phyloP scores from a whole-genome alignment of 1,140 invertebrate species.

The Platorchestia sp. region DNA sequence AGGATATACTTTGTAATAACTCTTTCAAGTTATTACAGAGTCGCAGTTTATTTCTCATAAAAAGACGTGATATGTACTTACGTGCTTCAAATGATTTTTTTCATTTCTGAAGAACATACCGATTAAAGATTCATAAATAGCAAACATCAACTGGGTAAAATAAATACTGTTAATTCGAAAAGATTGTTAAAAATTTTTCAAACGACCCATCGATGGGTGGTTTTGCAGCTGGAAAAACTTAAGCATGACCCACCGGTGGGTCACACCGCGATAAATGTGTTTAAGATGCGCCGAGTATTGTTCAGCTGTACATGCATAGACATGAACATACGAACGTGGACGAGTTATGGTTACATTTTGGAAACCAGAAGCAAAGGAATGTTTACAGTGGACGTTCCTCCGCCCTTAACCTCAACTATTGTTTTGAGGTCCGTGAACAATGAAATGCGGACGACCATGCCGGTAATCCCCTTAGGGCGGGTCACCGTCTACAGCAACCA shows the following conservation, averaged over 20 bases:
- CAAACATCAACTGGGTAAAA: not conserved
- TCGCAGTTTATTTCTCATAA: no score
- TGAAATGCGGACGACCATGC: not conserved
- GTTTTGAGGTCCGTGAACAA: conserved; percentile 21
- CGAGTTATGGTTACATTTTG: not conserved
- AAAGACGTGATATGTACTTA: not conserved
- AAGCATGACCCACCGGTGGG: no score
- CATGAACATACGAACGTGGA: not conserved
- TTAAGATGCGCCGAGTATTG: not conserved
- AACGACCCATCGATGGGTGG: not conserved
- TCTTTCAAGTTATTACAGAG: no score
- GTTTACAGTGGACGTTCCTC: conserved; percentile 14
- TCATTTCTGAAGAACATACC: not conserved
- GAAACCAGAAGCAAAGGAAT: conserved; percentile 17
- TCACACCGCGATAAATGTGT: no score
- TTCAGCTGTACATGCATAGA: not conserved
- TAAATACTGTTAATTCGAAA: not conserved
- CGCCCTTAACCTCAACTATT: not conserved
- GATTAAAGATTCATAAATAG: not conserved
- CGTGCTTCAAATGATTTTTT: not conserved
- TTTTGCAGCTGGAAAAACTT: no score
- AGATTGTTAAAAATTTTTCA: not conserved
- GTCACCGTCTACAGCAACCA: not conserved
- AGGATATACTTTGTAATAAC: no score
- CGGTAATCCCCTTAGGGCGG: conserved; percentile 31